These are phyloP conservation scores for Sebastes miniatus DNA, from an alignment of 2,797 vertebrate genomes.

Conservation along the genomic window DNA sequence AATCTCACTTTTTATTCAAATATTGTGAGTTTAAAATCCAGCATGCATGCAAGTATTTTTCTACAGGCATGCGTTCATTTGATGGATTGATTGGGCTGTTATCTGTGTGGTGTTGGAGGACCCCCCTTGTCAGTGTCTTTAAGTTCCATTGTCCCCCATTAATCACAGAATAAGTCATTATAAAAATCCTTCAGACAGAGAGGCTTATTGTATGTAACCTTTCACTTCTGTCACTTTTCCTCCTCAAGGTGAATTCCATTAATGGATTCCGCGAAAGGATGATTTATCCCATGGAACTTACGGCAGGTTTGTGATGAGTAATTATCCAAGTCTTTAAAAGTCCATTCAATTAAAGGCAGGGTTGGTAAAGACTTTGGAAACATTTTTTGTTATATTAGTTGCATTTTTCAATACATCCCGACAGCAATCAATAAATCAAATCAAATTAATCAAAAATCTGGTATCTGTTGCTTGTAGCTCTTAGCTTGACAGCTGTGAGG, in stretches of 20 bases:
- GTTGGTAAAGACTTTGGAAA: too few species aligned
- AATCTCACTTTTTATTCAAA: background rate
- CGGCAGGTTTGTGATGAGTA: constrained; percentile 30
- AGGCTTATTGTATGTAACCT: constrained; percentile 37
- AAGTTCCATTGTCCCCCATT: constrained; percentile 25
- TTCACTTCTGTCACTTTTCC: constrained; percentile 37
- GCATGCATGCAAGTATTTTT: background rate
- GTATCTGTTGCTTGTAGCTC: too few species aligned
- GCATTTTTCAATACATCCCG: too few species aligned
- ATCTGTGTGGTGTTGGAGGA: background rate
- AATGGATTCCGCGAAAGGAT: constrained; percentile 21
- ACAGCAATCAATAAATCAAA: too few species aligned
- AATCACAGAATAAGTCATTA: constrained; percentile 50
- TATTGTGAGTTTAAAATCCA: background rate
- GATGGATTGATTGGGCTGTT: background rate
- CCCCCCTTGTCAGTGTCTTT: constrained; percentile 8
- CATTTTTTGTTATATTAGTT: too few species aligned
- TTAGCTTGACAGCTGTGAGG: too few species aligned
- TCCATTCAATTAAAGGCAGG: constrained; percentile 31
- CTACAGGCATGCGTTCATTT: background rate
- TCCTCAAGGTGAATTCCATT: constrained; percentile 58
- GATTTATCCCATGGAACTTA: constrained; percentile 49
- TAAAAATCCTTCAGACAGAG: constrained; percentile 10
- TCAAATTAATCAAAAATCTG: too few species aligned
- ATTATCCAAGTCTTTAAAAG: constrained; percentile 39